Evolutionary conservation across 2,113 vertebrate species (phyloP).

Genomic region (Chelonoidis abingdonii): DNA sequence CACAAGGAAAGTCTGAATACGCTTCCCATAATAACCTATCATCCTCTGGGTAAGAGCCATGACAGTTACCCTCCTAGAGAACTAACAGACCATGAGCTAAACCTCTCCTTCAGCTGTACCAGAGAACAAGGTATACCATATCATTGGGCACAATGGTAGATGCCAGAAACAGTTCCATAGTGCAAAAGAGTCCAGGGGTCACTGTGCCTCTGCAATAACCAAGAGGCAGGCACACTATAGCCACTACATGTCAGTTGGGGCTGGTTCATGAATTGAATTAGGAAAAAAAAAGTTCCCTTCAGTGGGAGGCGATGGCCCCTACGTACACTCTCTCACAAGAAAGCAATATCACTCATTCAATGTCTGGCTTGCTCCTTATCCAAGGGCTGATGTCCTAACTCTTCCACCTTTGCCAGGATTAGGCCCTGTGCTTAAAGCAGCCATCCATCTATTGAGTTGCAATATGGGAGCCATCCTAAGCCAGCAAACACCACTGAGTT

Average conservation of each 20-base stretch:
- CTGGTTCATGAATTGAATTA: neutral
- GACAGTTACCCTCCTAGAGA: neutral
- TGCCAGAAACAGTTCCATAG: neutral
- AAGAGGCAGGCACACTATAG: neutral
- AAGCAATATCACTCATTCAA: neutral
- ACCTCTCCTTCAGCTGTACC: fast-evolving
- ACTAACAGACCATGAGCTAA: neutral
- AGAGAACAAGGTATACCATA: neutral
- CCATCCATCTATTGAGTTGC: neutral
- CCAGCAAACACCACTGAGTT: neutral
- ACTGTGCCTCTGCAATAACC: neutral
- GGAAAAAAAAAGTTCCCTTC: neutral
- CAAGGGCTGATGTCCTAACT: neutral
- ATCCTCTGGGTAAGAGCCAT: neutral
- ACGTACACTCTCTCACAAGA: neutral
- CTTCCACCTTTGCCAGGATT: too few relatives aligned
- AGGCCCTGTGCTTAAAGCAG: neutral
- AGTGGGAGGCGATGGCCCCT: neutral
- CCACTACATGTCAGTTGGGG: neutral
- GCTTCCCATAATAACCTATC: fast-evolving
- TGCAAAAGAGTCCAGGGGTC: neutral
- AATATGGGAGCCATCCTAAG: neutral
- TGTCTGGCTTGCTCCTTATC: neutral
- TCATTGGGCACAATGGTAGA: neutral
- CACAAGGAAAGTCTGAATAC: neutral